Base-by-base conservation (phyloP, 2,888 invertebrate species). In the Aleiodes leptofemur region DNA sequence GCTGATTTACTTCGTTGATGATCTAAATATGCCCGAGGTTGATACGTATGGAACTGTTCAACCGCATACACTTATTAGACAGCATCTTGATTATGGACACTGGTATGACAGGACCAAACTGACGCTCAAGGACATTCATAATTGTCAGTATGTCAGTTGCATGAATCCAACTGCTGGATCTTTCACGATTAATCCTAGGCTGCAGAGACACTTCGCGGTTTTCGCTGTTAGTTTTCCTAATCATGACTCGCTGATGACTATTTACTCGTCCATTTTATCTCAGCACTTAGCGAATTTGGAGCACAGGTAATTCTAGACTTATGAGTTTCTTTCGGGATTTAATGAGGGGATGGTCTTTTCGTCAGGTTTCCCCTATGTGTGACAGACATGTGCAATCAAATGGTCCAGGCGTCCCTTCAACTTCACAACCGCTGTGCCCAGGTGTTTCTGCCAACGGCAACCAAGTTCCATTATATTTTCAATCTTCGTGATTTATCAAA, bases 141-240 rank as follows among this genome's bases (percentile, higher is more conserved):
- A 98, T 86, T 98, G 98, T 76, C 98, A 98, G 88, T 98, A 98
- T 86, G 95, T 98, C 13, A 95, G 97, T 48, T 98, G 98, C 88
- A 98, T 98, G 98, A 98, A 98, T 90, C 98, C 98, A 0, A 98
- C 98, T 0, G 97, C 98, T 34, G 98, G 98, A 66, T 97, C 97
- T 86, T 98, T 98, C 85, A 98, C 98, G 4, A 97, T 98, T 80
- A 98, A 98, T 91, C 97, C 98, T 0, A 92, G 98, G 79, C 91
- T 98, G 8, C 98, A 98, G 88, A 91, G 97, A 69, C 97, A 97
- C 88, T 97, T 97, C 86, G 94, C 96, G 84, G 96, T 97, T 0
- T 96, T 97, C 87, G 96, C 96, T 3, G 94, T 97, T 51, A 95
- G 94, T 88, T 94, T 94, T 82, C 97, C 97, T 0, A 95, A 95